A percentile compares a stretch with the other conserved stretches of the same genome.
phyloP scores from a whole-genome alignment of 2,888 invertebrate species.

The Leucophora obtusa region DNA sequence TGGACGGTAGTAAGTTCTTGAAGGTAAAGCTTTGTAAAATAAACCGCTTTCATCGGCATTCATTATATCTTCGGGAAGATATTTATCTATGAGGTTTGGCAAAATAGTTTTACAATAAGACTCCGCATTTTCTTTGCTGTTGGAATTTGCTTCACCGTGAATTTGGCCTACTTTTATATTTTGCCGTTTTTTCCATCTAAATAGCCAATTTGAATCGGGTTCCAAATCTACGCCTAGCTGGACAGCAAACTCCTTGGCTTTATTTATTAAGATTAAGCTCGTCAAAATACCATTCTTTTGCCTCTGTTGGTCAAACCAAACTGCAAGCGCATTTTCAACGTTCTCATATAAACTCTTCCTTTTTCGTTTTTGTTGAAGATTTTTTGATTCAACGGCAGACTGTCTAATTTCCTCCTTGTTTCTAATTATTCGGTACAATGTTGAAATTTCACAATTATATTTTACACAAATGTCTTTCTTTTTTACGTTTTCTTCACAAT shows the following conservation, averaged over 20 bases:
- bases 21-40: slow-evolving; percentile 61
- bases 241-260: slow-evolving; percentile 39
- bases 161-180: slow-evolving; percentile 41
- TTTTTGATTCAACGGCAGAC: background rate
- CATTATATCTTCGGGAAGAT: slow-evolving; percentile 47
- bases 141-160: slow-evolving; percentile 25
- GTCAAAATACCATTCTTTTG: slow-evolving; percentile 31
- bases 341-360: slow-evolving; percentile 23
- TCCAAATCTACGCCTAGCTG: background rate
- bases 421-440: too few relatives aligned
- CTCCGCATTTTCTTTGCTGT: slow-evolving; percentile 7
- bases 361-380: slow-evolving; percentile 31
- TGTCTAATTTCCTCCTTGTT: background rate
- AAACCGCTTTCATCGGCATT: slow-evolving; percentile 58
- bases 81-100: slow-evolving; percentile 27
- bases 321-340: slow-evolving; percentile 44
- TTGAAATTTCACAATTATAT: too few relatives aligned
- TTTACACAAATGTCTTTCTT: too few relatives aligned
- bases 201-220: background rate
- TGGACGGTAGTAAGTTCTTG: slow-evolving; percentile 42
- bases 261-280: slow-evolving; percentile 20
- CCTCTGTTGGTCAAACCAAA: slow-evolving; percentile 46
- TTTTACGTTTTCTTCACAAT: too few relatives aligned
- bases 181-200: slow-evolving; percentile 49
- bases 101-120: slow-evolving; percentile 14